phyloP scores from a whole-genome alignment of 2,113 vertebrate species.

The Sinocyclocheilus anshuiensis region DNA sequence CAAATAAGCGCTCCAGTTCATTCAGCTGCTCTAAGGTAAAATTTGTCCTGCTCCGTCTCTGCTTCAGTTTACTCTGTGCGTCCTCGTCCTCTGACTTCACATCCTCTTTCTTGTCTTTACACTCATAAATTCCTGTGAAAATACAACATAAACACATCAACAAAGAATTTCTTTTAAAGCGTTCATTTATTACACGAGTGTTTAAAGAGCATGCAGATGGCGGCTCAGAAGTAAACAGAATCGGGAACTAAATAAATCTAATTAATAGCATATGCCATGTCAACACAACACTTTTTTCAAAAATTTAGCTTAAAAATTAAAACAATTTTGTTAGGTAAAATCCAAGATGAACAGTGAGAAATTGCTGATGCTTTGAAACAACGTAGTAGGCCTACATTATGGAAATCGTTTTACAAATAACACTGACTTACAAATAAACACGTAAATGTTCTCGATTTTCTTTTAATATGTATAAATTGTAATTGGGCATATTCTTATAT shows the following conservation, averaged over 20 bases:
- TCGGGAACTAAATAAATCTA: background rate
- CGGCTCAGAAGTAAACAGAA: background rate
- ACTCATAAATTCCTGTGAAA: constrained; percentile 83
- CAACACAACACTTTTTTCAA: background rate
- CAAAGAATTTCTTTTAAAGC: background rate
- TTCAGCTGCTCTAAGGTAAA: constrained; percentile 96
- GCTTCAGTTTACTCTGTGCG: constrained; percentile 92
- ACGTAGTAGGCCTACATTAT: background rate
- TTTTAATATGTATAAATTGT: background rate
- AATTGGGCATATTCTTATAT: background rate
- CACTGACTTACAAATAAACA: background rate
- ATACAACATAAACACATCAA: background rate
- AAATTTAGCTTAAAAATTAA: background rate
- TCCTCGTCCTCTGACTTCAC: constrained; percentile 97
- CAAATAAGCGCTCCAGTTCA: constrained; percentile 94
- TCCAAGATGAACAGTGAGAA: background rate
- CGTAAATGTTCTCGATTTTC: background rate
- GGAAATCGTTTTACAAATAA: background rate
- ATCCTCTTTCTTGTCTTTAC: constrained; percentile 94
- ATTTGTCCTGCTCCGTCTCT: constrained; percentile 94
- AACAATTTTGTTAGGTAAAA: background rate
- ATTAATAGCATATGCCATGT: background rate
- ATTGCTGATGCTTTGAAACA: background rate
- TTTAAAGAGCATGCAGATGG: background rate
- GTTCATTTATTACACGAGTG: background rate